A percentile compares a stretch with the other conserved stretches of the same genome.
These are phyloP conservation scores for Cryptocheilus praepositus DNA, from an alignment of 2,888 invertebrate genomes.

Conservation along the genomic window DNA sequence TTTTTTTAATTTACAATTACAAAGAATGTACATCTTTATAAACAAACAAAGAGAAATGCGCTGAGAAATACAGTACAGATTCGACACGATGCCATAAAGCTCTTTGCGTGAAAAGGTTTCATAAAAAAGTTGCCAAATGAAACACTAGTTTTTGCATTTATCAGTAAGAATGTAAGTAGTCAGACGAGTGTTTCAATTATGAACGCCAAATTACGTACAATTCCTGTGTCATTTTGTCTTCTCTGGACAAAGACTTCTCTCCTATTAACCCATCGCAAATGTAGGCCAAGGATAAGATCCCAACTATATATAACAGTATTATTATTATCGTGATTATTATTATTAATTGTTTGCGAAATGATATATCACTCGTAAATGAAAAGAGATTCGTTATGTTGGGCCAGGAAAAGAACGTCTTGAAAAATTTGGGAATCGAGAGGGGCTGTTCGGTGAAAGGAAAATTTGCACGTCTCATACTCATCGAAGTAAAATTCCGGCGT, in stretches of 20 bases:
- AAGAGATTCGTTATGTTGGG: no score
- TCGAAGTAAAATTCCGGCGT: no score
- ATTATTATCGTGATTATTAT: constrained; percentile 6
- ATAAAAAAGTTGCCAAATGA: constrained; percentile 46
- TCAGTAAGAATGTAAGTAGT: constrained; percentile 43
- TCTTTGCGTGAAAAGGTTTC: constrained; percentile 40
- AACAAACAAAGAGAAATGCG: constrained; percentile 52
- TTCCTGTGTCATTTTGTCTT: no score
- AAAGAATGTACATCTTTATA: constrained; percentile 63
- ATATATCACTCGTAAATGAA: no score
- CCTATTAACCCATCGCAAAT: no score
- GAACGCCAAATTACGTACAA: not conserved
- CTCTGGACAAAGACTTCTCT: no score
- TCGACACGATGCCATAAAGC: constrained; percentile 36
- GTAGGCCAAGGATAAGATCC: no score
- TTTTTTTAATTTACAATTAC: constrained; percentile 60
- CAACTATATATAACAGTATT: constrained; percentile 1
- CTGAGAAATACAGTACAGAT: constrained; percentile 48
- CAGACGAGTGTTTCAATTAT: constrained; percentile 29
- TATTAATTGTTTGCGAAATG: no score
- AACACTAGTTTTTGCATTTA: constrained; percentile 18
- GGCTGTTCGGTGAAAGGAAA: no score
- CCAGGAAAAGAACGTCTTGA: no score
- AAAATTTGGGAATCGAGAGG: no score
- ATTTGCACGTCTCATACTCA: no score